Evolutionary conservation across 2,113 vertebrate genomes (phyloP).

Genomic region (Jaculus jaculus): DNA sequence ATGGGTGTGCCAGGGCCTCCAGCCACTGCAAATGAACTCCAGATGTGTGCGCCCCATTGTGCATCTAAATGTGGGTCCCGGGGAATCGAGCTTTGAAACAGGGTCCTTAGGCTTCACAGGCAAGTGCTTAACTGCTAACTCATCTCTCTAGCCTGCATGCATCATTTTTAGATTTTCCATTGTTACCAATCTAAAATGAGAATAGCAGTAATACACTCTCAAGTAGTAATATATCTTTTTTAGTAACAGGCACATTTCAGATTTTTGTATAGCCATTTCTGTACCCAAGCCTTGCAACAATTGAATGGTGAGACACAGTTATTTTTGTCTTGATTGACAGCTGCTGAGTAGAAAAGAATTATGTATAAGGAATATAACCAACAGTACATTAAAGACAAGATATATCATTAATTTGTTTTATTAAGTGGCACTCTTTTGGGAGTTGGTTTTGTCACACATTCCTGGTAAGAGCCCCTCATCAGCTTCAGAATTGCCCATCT

Average conservation of each 20-base stretch:
- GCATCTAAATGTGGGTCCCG: too few species aligned
- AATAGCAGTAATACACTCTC: neutral
- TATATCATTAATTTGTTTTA: conserved; percentile 29
- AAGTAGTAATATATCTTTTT: conserved; percentile 37
- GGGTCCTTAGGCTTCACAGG: too few species aligned
- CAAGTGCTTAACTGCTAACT: too few species aligned
- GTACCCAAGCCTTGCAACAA: neutral
- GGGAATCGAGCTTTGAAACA: too few species aligned
- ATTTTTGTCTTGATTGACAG: conserved; percentile 46
- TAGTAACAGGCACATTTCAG: conserved; percentile 45
- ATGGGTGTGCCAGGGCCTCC: too few species aligned
- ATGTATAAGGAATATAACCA: neutral
- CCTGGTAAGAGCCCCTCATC: neutral
- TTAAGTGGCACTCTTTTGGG: conserved; percentile 29
- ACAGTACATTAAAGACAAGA: neutral
- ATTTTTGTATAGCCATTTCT: conserved; percentile 36
- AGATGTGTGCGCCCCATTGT: too few species aligned
- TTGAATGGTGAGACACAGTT: neutral
- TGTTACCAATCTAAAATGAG: conserved; percentile 22
- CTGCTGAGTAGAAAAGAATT: conserved; percentile 32
- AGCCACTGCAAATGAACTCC: too few species aligned
- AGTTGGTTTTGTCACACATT: neutral
- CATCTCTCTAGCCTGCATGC: too few species aligned
- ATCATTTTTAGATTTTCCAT: conserved; percentile 40
- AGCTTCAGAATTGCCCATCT: conserved; percentile 28